Percentiles rank a stretch among this genome's conserved stretches.
Evolutionary conservation across 2,113 vertebrate species (phyloP).

Genomic region (Rousettus leschenaultii): DNA sequence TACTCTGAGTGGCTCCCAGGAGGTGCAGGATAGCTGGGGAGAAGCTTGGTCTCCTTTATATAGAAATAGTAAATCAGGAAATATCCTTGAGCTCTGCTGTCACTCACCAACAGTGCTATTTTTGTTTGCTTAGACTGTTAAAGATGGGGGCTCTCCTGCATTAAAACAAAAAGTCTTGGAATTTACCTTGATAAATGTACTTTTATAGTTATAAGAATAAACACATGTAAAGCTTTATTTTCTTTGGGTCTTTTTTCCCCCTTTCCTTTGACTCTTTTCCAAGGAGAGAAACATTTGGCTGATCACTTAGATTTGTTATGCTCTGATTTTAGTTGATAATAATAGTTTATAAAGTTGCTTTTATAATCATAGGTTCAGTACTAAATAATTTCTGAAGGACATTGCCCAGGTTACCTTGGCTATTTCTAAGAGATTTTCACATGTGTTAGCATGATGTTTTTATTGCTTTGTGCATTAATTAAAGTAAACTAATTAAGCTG

Average conservation of each 20-base stretch:
- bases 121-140: constrained; percentile 15
- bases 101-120: neutral
- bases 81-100: neutral
- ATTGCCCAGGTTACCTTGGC: constrained; percentile 55
- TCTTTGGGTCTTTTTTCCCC: no score
- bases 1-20: neutral
- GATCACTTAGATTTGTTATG: constrained; percentile 58
- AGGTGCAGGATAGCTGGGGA: neutral
- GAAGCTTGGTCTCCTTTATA: neutral
- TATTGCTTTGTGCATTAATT: neutral
- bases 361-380: constrained; percentile 63
- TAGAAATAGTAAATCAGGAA: neutral
- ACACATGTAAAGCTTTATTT: constrained; percentile 18
- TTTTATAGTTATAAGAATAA: neutral
- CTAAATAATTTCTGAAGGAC: constrained; percentile 34
- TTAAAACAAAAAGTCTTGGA: constrained; percentile 16
- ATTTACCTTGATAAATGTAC: constrained; percentile 46
- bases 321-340: constrained; percentile 66
- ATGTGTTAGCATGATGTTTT: neutral
- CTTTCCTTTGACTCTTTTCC: constrained; percentile 55
- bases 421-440: constrained; percentile 48
- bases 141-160: neutral
- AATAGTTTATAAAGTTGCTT: constrained; percentile 64
- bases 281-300: constrained; percentile 56
- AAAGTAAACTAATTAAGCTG: neutral